Percentiles rank a stretch among this genome's conserved stretches.
phyloP scores from a whole-genome alignment of 2,888 invertebrate genomes.

The Siphlonurus alternatus region DNA sequence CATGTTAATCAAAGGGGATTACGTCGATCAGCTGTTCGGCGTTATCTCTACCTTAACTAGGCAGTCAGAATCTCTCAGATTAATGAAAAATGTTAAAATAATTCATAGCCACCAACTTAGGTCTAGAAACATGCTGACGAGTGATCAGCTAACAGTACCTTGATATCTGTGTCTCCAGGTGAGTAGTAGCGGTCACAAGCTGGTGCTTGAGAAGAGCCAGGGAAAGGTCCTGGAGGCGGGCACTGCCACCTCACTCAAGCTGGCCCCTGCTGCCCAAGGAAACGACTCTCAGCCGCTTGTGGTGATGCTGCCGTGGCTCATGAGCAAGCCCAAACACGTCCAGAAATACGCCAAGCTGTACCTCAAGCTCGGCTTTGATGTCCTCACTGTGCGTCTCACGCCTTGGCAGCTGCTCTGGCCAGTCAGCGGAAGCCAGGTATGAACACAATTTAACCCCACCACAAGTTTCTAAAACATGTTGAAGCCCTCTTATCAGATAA shows the following conservation, averaged over 20 bases:
- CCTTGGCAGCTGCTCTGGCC: slow-evolving; percentile 30
- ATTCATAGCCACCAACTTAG: too few relatives aligned
- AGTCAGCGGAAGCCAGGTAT: slow-evolving; percentile 23
- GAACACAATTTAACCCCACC: background rate
- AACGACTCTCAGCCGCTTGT: slow-evolving; percentile 20
- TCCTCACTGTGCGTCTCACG: slow-evolving; percentile 26
- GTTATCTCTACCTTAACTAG: too few relatives aligned
- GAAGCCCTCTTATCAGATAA: too few relatives aligned
- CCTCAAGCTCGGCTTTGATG: slow-evolving; percentile 29
- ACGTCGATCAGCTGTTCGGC: too few relatives aligned
- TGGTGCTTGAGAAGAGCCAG: background rate
- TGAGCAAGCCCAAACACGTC: slow-evolving; percentile 28
- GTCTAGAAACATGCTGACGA: too few relatives aligned
- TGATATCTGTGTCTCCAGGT: too few relatives aligned
- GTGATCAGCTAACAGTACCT: too few relatives aligned
- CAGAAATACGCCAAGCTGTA: slow-evolving; percentile 29
- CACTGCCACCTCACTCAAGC: background rate
- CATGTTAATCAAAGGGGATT: too few relatives aligned
- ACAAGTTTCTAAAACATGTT: too few relatives aligned
- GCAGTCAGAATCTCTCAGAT: too few relatives aligned
- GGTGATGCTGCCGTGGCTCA: slow-evolving; percentile 29
- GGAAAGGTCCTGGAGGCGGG: background rate
- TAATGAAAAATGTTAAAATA: too few relatives aligned
- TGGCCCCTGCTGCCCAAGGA: background rate
- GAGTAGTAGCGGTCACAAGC: background rate